Evolutionary conservation across 2,797 vertebrate species (phyloP), one percentile per base, ranked within the genome.

Genomic region (Phataginus tetradactyla): DNA sequence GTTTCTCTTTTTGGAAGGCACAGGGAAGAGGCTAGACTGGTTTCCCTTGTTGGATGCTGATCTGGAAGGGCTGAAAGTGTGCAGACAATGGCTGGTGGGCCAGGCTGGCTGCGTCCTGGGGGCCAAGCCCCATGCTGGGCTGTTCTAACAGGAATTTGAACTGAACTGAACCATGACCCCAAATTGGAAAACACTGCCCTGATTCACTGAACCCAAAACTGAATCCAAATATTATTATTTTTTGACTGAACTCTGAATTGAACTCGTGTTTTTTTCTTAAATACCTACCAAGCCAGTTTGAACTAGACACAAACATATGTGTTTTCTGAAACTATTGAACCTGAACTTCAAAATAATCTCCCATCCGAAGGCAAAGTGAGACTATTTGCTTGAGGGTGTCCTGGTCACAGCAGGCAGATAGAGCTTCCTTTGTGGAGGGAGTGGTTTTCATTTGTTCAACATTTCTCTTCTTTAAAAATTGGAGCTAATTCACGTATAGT

Each of bases 211-310:
- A 86, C 95, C 95, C 69, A 66, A 96, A 96, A 91, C 92, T 2
- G 83, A 97, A 93, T 97, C 96, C 97, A 97, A 96, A 96, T 97
- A 97, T 97, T 97, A 96, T 97, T 97, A 97, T 96, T 97, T 97
- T 98, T 91, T 17, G 45, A 92, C 96, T 93, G 78, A 89, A 91
- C 88, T 97, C 92, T 74, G 95, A 97, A 96, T 96, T 96, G 77
- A 96, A 94, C 80, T 91, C 94, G 94, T 97, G 95, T 97, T 97
- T 96, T 95, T 95, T 93, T 93, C 94, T 97, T 93, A 92, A 96
- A 97, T 96, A 93, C 75, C 95, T 87, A 91, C 90, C 86, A 92
- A 94, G 81, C 83, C 97, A 96, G 95, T 87, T 91, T 88, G 92
- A 97, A 88, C 78, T 83, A 97, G 96, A 97, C 96, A 97, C 97